A percentile compares a stretch with the other conserved stretches of the same genome.
phyloP scores from a whole-genome alignment of 2,888 invertebrate genomes.

The Erebia ligea region DNA sequence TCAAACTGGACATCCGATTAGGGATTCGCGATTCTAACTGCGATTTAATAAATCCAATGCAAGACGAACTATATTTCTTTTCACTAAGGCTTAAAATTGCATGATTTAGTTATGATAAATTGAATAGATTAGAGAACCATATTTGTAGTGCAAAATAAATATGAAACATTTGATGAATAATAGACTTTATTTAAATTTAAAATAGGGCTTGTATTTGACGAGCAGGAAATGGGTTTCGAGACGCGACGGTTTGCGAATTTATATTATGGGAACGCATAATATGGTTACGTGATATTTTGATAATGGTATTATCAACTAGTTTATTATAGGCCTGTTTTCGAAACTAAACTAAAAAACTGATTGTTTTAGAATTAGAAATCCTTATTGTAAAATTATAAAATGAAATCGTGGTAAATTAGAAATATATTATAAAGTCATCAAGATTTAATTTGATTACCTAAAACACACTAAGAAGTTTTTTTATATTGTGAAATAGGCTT shows the following conservation, averaged over 20 bases:
- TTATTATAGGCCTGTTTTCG: too few relatives aligned
- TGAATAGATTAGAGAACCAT: slow-evolving; percentile 38
- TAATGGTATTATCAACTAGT: too few relatives aligned
- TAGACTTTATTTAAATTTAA: neutral
- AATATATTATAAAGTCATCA: too few relatives aligned
- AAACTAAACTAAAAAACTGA: too few relatives aligned
- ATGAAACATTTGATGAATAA: slow-evolving; percentile 7
- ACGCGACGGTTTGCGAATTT: slow-evolving; percentile 18
- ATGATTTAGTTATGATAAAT: slow-evolving; percentile 27
- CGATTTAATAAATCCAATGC: neutral
- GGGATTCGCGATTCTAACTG: slow-evolving; percentile 35
- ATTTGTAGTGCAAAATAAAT: slow-evolving; percentile 27
- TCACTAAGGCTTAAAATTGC: slow-evolving; percentile 9
- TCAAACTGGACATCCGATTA: slow-evolving; percentile 39
- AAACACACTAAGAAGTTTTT: too few relatives aligned
- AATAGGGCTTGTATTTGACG: neutral
- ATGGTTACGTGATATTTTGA: too few relatives aligned
- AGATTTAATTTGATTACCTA: too few relatives aligned
- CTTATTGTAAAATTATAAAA: too few relatives aligned
- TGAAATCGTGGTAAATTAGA: too few relatives aligned
- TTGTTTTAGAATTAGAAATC: too few relatives aligned
- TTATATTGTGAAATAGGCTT: too few relatives aligned
- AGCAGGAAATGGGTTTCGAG: slow-evolving; percentile 4
- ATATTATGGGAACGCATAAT: slow-evolving; percentile 15
- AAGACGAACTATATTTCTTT: slow-evolving; percentile 21